phyloP scores from a whole-genome alignment of 2,888 invertebrate species.

The Dorcus hopei region DNA sequence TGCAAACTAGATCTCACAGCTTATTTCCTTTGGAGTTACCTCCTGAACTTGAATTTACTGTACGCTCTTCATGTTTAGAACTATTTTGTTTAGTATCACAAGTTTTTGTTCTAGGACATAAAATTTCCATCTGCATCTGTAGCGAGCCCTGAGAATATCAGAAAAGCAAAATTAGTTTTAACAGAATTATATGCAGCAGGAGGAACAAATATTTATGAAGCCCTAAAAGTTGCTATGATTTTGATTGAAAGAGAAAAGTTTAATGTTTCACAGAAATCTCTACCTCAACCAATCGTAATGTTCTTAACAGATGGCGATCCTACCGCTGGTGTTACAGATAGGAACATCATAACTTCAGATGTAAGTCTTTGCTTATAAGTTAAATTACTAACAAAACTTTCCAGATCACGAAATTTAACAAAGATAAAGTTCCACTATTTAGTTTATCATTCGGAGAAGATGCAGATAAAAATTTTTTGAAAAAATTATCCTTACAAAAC shows the following conservation, averaged over 20 bases:
- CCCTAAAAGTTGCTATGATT: slow-evolving; percentile 54
- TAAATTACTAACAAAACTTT: not conserved
- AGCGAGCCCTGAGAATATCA: slow-evolving; percentile 55
- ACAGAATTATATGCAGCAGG: slow-evolving; percentile 56
- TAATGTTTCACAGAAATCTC: slow-evolving; percentile 16
- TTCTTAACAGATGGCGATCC: slow-evolving; percentile 68
- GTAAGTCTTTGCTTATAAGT: slow-evolving; percentile 42
- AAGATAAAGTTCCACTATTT: slow-evolving; percentile 53
- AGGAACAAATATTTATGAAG: slow-evolving; percentile 67
- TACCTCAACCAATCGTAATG: slow-evolving; percentile 60
- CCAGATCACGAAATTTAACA: slow-evolving; percentile 38
- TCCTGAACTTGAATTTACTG: not conserved
- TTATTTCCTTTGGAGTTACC: too few relatives aligned
- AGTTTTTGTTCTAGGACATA: not conserved
- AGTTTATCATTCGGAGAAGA: slow-evolving; percentile 70
- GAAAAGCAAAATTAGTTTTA: slow-evolving; percentile 59
- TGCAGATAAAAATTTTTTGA: slow-evolving; percentile 64
- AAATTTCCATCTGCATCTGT: slow-evolving; percentile 52
- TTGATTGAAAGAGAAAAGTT: slow-evolving; percentile 28
- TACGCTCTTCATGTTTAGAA: not conserved
- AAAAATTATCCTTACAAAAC: slow-evolving; percentile 63
- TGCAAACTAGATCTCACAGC: not conserved
- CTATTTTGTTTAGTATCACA: too few relatives aligned
- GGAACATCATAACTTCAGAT: slow-evolving; percentile 53
- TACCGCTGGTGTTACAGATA: slow-evolving; percentile 57